A percentile compares a stretch with the other conserved stretches of the same genome.
Evolutionary conservation across 2,888 invertebrate genomes (phyloP).

Genomic region (Melanostoma scalare): DNA sequence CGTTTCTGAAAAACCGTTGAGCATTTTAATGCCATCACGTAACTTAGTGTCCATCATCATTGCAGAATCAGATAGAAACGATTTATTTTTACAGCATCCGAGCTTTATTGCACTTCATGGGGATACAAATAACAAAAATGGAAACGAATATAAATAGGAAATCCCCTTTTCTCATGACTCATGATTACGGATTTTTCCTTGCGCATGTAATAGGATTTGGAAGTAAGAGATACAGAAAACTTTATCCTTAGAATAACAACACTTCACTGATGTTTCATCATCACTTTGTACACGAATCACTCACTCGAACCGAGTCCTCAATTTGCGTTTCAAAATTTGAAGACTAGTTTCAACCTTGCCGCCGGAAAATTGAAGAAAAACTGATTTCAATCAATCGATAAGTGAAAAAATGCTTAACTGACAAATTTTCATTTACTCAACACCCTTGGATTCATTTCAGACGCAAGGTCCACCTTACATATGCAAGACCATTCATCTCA

Average conservation of each 20-base stretch:
- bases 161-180: slow-evolving; percentile 34
- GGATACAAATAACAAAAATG: slow-evolving; percentile 8
- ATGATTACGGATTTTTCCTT: slow-evolving; percentile 31
- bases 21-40: slow-evolving; percentile 66
- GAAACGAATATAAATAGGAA: slow-evolving; percentile 31
- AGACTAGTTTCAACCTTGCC: slow-evolving; percentile 41
- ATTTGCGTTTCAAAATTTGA: not conserved
- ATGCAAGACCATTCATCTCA: slow-evolving; percentile 28
- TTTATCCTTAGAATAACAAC: slow-evolving; percentile 7
- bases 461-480: slow-evolving; percentile 15
- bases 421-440: slow-evolving; percentile 26
- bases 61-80: slow-evolving; percentile 60
- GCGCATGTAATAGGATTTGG: slow-evolving; percentile 53
- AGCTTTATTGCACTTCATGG: slow-evolving; percentile 57
- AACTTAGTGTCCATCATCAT: slow-evolving; percentile 67
- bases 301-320: not conserved
- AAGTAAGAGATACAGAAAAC: slow-evolving; percentile 20
- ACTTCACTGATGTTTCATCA: slow-evolving; percentile 38
- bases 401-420: slow-evolving; percentile 12
- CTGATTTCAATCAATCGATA: slow-evolving; percentile 57
- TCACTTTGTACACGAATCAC: not conserved
- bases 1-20: slow-evolving; percentile 57
- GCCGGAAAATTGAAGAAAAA: slow-evolving; percentile 48
- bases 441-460: not conserved
- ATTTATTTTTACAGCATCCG: slow-evolving; percentile 65